Base-by-base conservation (phyloP, 2,113 vertebrate species). In the Tachuris rubrigastra region DNA sequence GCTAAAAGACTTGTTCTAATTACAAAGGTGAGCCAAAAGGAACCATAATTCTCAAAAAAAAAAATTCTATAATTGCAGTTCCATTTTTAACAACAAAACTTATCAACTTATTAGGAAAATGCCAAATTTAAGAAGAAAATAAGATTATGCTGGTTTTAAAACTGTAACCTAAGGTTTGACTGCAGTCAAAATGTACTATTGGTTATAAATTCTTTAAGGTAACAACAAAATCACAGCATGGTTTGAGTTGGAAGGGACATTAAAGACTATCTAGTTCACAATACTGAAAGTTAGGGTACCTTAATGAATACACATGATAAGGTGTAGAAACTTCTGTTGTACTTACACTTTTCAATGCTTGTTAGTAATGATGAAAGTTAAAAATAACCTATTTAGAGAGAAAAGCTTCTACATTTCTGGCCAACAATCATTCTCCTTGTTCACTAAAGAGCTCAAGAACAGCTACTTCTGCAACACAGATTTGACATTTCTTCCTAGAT, bases 401-500 rank as follows among this genome's bases (percentile, higher is more conserved):
- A 72, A 84, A 73, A 91, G 58, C 66, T 33, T n/a, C 44, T 72
- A 49, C n/a, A 82, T 35, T 91, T 87, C 56, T 69, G 84, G 25
- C 77, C 53, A 91, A 83, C 56, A 93, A 44, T 65, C 14, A 2
- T 72, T 46, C 28, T 44, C 77, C 81, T 89, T 81, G 71, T 79
- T 82, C 5, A 0, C 46, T 79, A 62, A 94, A 72, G 27, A 82
- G 87, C 66, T 89, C 65, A 87, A 87, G 35, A 81, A 56, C 5
- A 3, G 62, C 80, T 85, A 65, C 87, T 78, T 87, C 84, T 63
- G 68, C 72, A 90, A 72, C 39, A 56, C 8, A 75, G 77, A 68
- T 85, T 14, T 69, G 53, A 79, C 46, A 75, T 89, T 85, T 89
- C 90, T 92, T 77, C 77, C 93, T 59, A 60, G 60, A 94, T 90